Evolutionary conservation across 2,888 invertebrate species (phyloP).

Genomic region (Masnerella sp.): DNA sequence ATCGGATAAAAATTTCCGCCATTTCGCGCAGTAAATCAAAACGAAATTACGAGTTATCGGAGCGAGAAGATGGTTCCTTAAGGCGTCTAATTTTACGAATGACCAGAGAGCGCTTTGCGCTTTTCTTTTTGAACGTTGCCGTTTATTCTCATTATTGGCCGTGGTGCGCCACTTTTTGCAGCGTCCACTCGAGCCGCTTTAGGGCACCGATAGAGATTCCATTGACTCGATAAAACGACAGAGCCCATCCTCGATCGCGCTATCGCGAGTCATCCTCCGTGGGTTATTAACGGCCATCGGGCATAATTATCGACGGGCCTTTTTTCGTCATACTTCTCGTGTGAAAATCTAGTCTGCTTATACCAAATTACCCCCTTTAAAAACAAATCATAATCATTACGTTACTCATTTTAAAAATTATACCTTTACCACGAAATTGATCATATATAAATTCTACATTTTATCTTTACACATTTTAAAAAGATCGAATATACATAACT

Average conservation of each 20-base stretch:
- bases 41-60: conserved; percentile 30
- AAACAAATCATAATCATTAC: too few species aligned
- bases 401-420: too few species aligned
- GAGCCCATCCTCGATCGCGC: conserved; percentile 57
- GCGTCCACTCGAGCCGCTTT: conserved; percentile 42
- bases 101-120: conserved; percentile 54
- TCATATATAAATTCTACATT: too few species aligned
- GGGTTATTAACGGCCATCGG: conserved; percentile 69
- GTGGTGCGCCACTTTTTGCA: conserved; percentile 34
- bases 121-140: conserved; percentile 27
- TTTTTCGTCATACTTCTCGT: conserved; percentile 35
- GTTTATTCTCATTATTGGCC: conserved; percentile 41
- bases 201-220: conserved; percentile 63
- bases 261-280: conserved; percentile 58
- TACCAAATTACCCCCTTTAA: too few species aligned
- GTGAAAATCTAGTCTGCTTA: conserved; percentile 41
- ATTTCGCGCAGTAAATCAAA: conserved; percentile 60
- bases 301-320: conserved; percentile 65
- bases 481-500: too few species aligned
- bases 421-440: too few species aligned
- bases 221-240: conserved; percentile 62
- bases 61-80: conserved; percentile 42
- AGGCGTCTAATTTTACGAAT: conserved; percentile 62
- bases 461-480: too few species aligned
- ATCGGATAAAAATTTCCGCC: too few species aligned